Percentiles rank a stretch among this genome's conserved stretches.
Evolutionary conservation across 2,113 vertebrate genomes (phyloP).

Genomic region (Aegithalos caudatus): DNA sequence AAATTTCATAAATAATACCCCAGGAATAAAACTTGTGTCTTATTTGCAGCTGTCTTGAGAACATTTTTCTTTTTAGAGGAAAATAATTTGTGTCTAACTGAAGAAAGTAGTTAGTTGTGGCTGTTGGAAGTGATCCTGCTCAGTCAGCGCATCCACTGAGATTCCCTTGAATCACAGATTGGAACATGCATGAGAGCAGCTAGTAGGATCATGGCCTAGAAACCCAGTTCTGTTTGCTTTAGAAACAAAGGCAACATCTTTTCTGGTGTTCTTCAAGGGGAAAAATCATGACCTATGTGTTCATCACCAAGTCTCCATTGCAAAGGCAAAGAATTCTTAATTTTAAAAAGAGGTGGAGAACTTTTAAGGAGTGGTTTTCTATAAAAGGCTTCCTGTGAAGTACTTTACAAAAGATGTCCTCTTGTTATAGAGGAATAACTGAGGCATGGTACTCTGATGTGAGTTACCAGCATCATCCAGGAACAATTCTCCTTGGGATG

Average conservation of each 20-base stretch:
- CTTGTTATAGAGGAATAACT: background rate
- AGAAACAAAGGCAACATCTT: background rate
- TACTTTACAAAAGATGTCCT: background rate
- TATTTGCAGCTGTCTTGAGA: background rate
- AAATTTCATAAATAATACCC: slow-evolving; percentile 12
- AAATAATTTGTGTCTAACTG: background rate
- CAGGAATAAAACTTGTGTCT: background rate
- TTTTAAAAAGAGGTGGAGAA: background rate
- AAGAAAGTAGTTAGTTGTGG: background rate
- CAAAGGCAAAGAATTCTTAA: background rate
- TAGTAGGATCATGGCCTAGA: background rate
- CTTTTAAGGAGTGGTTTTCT: background rate
- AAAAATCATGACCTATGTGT: accelerated
- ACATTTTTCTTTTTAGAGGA: background rate
- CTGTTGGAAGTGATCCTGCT: background rate
- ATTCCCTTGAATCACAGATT: background rate
- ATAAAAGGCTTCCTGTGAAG: background rate
- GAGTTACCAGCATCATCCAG: background rate
- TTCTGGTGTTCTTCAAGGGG: background rate
- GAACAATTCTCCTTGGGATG: background rate
- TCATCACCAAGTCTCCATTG: background rate
- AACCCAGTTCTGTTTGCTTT: background rate
- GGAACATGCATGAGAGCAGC: background rate
- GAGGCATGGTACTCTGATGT: background rate
- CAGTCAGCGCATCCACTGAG: background rate